Percentiles rank a stretch among this genome's conserved stretches.
Evolutionary conservation across 2,113 vertebrate species (phyloP).

Genomic region (Himantopus leucocephalus): DNA sequence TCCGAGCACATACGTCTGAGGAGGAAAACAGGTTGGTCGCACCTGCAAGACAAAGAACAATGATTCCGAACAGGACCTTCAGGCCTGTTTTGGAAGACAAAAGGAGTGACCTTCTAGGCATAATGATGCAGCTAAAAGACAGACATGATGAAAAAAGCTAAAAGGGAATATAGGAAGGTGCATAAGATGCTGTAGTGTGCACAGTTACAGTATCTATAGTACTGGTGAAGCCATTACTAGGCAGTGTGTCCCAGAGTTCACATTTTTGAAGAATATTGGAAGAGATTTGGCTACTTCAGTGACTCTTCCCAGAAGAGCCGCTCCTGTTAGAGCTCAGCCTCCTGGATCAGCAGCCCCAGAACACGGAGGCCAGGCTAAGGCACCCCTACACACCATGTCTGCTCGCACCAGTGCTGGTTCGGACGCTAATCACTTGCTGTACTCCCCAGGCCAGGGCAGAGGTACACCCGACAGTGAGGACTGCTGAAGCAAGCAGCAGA

Average conservation of each 20-base stretch:
- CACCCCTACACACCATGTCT: neutral
- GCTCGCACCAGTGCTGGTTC: neutral
- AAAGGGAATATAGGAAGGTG: neutral
- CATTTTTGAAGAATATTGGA: neutral
- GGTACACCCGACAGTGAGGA: neutral
- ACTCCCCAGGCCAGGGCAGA: neutral
- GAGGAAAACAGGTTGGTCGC: neutral
- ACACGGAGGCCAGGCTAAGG: neutral
- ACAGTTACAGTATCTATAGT: neutral
- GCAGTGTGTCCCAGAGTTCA: neutral
- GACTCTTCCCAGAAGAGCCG: neutral
- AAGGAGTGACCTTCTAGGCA: neutral
- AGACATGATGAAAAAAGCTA: neutral
- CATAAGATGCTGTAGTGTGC: neutral
- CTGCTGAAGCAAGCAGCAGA: neutral
- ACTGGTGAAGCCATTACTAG: neutral
- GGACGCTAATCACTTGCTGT: neutral
- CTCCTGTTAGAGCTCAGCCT: neutral
- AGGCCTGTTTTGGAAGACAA: neutral
- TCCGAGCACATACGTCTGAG: fast-evolving
- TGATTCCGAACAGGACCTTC: neutral
- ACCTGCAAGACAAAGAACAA: neutral
- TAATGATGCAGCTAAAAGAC: neutral
- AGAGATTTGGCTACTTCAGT: neutral
- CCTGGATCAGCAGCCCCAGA: neutral